phyloP scores from a whole-genome alignment of 1,140 invertebrate species.

The Cheumatopsyche charites region DNA sequence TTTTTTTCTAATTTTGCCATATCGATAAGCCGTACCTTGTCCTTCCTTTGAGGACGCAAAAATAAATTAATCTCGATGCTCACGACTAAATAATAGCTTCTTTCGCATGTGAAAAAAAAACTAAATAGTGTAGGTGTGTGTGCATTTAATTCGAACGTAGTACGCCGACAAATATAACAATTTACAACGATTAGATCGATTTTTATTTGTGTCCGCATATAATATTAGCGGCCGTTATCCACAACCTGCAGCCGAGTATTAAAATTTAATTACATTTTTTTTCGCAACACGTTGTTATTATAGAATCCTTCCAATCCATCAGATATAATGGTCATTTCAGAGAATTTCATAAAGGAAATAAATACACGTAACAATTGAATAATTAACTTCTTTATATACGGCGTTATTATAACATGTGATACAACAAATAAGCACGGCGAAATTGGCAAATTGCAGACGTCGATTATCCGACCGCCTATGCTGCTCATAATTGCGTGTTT shows the following conservation, averaged over 20 bases:
- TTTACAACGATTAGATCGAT: constrained; percentile 28
- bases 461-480: constrained; percentile 17
- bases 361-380: constrained; percentile 22
- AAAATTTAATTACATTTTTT: constrained; percentile 28
- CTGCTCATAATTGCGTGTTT: not conserved
- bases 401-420: not conserved
- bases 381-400: not conserved
- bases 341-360: constrained; percentile 26
- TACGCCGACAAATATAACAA: constrained; percentile 21
- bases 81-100: not conserved
- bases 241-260: constrained; percentile 14
- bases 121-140: not conserved
- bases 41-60: constrained; percentile 23
- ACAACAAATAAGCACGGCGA: not conserved
- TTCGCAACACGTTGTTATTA: constrained; percentile 4
- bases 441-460: constrained; percentile 16
- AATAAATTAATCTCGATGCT: constrained; percentile 20
- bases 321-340: constrained; percentile 25
- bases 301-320: constrained; percentile 15
- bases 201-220: constrained; percentile 27
- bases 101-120: not conserved
- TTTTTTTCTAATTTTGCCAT: constrained; percentile 6
- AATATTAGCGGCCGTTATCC: constrained; percentile 23
- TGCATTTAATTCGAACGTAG: constrained; percentile 3
- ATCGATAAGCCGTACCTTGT: constrained; percentile 11